Base-by-base conservation (phyloP, 2,797 vertebrate species). In the Galaxias olidus region DNA sequence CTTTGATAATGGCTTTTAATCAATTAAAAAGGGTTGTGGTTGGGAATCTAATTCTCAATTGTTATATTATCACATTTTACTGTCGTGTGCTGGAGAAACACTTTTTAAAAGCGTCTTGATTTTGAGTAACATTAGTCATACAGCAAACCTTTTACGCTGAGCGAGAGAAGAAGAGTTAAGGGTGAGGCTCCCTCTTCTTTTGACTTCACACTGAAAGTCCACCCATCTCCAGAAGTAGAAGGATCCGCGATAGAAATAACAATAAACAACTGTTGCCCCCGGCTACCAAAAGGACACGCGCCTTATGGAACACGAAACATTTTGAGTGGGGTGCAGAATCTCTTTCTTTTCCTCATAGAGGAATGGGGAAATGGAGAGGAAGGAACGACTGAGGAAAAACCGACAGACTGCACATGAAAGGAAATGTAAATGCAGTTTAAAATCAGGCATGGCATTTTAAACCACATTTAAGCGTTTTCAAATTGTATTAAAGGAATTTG, bases 1-100 rank as follows among this genome's bases (percentile, higher is more conserved):
- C 63, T 53, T 60, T 3, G 47, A 82, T 87, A 84, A 84, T 66
- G 64, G 68, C 64, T 69, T 82, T 87, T 83, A 77, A 88, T 90
- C 80, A 90, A 88, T 88, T 89, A 84, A 85, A 84, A 69, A 76
- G 61, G 51, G 69, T 58, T 46, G 72, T 46, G 61, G 57, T 60
- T 66, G 45, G 58, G 61, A 9, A 9, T 72, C 79, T 65, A 72
- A 73, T 72, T 78, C 49, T 61, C 45, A 59, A 42, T 48, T 6
- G 51, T 72, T 78, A 73, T 78, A 75, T 76, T 80, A 71, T 59
- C 45, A 60, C 19, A 50, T 60, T 52, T 65, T 65, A 50, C 58
- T 69, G 11, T 46, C 44, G 43, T 42, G 18, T n/a, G 51, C 58
- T 44, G 55, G 13, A 11, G 43, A 44, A 46, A 50, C 47, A 47